phyloP scores from a whole-genome alignment of 2,797 vertebrate species.

The Premnoplex brunnescens region DNA sequence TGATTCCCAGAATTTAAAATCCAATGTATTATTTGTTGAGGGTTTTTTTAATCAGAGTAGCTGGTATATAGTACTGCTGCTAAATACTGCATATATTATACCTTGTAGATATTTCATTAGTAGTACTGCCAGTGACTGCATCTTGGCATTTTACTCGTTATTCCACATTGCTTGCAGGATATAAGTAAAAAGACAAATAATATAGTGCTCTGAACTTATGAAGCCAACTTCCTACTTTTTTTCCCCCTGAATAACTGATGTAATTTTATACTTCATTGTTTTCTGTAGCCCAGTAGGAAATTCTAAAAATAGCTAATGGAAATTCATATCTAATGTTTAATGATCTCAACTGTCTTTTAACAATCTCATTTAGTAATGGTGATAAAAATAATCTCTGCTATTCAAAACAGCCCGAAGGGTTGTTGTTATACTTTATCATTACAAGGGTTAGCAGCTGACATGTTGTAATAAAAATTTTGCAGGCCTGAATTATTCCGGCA shows the following conservation, averaged over 20 bases:
- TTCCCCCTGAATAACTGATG: neutral
- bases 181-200: neutral
- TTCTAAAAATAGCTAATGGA: neutral
- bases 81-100: neutral
- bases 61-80: neutral
- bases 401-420: neutral
- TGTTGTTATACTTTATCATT: neutral
- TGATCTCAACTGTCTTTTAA: neutral
- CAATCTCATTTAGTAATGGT: neutral
- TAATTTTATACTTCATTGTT: neutral
- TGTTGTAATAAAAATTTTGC: constrained; percentile 39
- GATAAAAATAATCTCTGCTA: neutral
- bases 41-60: neutral
- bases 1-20: neutral
- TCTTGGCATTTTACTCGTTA: neutral
- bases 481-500: constrained; percentile 90
- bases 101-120: neutral
- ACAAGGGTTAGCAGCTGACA: neutral
- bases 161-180: neutral
- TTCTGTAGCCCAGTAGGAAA: neutral
- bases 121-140: neutral
- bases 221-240: neutral
- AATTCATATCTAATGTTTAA: neutral
- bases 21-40: neutral
- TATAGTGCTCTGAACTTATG: neutral